A percentile compares a stretch with the other conserved stretches of the same genome.
These are phyloP conservation scores for Parazoanthus swiftii DNA, from an alignment of 92 coral and sea anemone genomes.

Conservation along the genomic window DNA sequence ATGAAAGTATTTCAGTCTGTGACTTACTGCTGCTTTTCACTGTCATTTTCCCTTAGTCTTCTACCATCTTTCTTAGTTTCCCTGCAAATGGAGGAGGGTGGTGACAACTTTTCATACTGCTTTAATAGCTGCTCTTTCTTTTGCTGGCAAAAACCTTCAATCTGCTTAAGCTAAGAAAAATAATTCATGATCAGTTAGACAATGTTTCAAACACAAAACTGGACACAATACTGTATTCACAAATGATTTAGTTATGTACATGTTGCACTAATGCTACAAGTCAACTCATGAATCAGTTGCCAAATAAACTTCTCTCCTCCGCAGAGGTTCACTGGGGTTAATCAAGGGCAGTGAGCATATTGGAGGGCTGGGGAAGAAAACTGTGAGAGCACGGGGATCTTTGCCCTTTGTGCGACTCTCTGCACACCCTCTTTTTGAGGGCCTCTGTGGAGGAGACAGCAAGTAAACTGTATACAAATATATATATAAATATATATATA, in stretches of 20 bases:
- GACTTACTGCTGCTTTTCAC: constrained; percentile 18
- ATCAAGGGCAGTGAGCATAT: no score
- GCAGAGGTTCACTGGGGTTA: no score
- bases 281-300: not conserved
- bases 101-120: constrained; percentile 24
- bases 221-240: not conserved
- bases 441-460: no score
- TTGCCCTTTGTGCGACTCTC: no score
- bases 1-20: not conserved
- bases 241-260: no score
- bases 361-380: no score
- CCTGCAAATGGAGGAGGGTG: constrained; percentile 12
- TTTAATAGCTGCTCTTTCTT: constrained; percentile 47
- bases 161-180: constrained; percentile 41
- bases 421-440: no score
- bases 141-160: constrained; percentile 47
- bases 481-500: no score
- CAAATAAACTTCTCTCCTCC: no score
- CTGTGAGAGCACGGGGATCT: no score
- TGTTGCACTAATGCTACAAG: not conserved
- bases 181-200: not conserved
- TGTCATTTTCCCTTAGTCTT: not conserved
- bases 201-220: not conserved
- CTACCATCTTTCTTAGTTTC: not conserved
- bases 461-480: no score